phyloP scores from a whole-genome alignment of 1,140 invertebrate genomes.

The Drosophila takahashii region DNA sequence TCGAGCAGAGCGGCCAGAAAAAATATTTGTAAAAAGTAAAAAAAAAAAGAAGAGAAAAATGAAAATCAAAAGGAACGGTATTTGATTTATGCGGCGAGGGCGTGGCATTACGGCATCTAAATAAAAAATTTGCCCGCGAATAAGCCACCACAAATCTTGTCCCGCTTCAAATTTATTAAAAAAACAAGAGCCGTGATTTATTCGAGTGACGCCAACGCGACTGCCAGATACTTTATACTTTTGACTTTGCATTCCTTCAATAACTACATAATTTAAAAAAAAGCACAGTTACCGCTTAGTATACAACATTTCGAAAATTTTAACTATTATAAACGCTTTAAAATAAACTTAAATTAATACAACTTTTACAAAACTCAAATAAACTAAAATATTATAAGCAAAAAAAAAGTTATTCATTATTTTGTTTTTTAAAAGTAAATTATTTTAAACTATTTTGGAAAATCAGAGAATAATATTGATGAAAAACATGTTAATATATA shows the following conservation, averaged over 20 bases:
- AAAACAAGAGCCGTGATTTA: conserved; percentile 28
- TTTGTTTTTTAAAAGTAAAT: too few relatives aligned
- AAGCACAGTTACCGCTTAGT: too few relatives aligned
- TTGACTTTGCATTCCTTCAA: background rate
- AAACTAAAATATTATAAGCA: too few relatives aligned
- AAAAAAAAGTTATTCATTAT: too few relatives aligned
- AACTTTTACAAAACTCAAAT: too few relatives aligned
- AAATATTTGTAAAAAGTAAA: conserved; percentile 42
- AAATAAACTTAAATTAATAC: too few relatives aligned
- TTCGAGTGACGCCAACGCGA: background rate
- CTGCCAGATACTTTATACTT: conserved; percentile 4
- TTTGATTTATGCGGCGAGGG: conserved; percentile 66
- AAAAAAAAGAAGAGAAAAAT: conserved; percentile 24
- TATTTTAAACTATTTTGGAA: too few relatives aligned
- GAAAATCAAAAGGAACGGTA: conserved; percentile 33
- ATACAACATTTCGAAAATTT: too few relatives aligned
- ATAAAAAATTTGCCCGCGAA: conserved; percentile 68
- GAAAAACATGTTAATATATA: too few relatives aligned
- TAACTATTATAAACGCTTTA: too few relatives aligned
- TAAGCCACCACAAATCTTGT: conserved; percentile 59
- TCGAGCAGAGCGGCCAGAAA: conserved; percentile 23
- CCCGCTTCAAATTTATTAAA: conserved; percentile 67
- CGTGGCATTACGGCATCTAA: conserved; percentile 41
- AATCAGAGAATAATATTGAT: too few relatives aligned
- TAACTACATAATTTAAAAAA: too few relatives aligned